phyloP scores from a whole-genome alignment of 2,888 invertebrate genomes.

The Cartodere bifasciata region DNA sequence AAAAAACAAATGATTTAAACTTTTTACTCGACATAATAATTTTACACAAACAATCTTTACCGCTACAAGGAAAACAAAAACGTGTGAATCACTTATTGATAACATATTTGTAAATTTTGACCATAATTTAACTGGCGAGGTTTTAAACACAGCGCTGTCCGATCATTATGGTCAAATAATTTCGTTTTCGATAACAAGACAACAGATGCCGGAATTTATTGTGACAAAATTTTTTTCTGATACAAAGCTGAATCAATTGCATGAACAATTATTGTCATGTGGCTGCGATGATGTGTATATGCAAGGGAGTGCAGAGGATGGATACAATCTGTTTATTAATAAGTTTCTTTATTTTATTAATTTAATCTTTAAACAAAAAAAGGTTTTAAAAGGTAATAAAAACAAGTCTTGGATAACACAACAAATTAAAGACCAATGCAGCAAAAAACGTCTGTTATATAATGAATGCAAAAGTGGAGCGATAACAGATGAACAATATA shows the following conservation, averaged over 20 bases:
- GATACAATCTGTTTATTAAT: neutral
- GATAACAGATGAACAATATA: neutral
- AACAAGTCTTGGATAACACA: neutral
- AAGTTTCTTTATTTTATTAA: neutral
- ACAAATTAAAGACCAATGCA: neutral
- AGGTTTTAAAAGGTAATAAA: too few species aligned
- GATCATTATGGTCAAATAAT: slow-evolving; percentile 1
- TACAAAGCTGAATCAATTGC: neutral
- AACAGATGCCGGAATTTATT: neutral
- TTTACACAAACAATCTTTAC: neutral
- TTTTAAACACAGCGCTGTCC: neutral
- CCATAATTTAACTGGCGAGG: neutral
- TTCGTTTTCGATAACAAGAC: too few species aligned
- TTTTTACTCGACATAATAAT: neutral
- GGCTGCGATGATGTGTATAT: neutral
- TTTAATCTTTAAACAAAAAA: neutral
- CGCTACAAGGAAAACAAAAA: neutral
- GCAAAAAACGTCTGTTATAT: neutral
- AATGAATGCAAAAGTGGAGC: neutral
- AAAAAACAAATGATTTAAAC: neutral
- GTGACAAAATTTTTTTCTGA: neutral
- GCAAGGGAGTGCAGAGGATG: neutral
- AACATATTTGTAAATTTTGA: neutral
- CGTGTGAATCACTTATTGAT: neutral
- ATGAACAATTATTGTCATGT: neutral